Percentiles rank a stretch among this genome's conserved stretches.
phyloP scores from a whole-genome alignment of 2,797 vertebrate species.

The Phrynocephalus guinanensis region DNA sequence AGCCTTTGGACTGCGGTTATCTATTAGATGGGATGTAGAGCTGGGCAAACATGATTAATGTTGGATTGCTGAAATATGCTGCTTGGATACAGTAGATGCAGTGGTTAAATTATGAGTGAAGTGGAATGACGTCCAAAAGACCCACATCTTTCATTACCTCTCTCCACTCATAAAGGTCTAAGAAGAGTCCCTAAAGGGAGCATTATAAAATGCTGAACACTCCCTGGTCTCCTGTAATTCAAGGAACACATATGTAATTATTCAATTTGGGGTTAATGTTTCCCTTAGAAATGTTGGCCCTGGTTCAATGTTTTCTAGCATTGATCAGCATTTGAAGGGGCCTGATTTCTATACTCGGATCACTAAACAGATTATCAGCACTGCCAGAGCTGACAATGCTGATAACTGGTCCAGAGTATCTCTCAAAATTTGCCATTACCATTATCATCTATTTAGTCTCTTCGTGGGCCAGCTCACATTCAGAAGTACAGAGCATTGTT shows the following conservation, averaged over 20 bases:
- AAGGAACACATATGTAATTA: not conserved
- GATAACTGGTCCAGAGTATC: conserved; percentile 14
- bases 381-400: not conserved
- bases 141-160: not conserved
- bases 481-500: not conserved
- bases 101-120: not conserved
- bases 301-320: not conserved
- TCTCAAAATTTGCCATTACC: conserved; percentile 10
- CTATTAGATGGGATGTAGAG: not conserved
- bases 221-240: not conserved
- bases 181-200: not conserved
- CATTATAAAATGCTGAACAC: not conserved
- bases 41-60: not conserved
- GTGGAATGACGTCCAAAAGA: not conserved
- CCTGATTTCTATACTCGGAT: not conserved
- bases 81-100: not conserved
- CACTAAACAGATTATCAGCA: not conserved
- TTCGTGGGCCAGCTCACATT: not conserved
- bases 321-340: not conserved
- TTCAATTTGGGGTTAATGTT: not conserved
- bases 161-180: not conserved
- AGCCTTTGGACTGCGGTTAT: not conserved
- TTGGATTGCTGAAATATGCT: not conserved
- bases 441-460: conserved; percentile 14
- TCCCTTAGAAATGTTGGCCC: not conserved